Evolutionary conservation across 2,888 invertebrate species (phyloP).

Genomic region (Drosophila rubida): DNA sequence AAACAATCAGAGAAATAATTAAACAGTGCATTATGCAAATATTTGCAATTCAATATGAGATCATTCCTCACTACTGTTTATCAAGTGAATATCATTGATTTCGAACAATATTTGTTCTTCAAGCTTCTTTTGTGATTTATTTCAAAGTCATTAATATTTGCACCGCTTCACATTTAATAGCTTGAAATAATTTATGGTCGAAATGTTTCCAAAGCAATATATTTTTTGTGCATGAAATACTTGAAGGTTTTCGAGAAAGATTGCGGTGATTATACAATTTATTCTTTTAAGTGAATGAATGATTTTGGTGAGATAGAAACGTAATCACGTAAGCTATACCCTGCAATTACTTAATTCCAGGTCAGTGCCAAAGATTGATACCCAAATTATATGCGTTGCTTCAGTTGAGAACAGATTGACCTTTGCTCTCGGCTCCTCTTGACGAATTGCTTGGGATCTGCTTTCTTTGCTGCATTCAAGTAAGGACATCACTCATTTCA

Average conservation of each 20-base stretch:
- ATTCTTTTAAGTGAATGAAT: not conserved
- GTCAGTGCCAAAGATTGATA: not conserved
- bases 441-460: constrained; percentile 8
- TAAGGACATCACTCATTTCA: constrained; percentile 6
- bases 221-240: too few species aligned
- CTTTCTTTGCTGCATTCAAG: not conserved
- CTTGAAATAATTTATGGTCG: too few species aligned
- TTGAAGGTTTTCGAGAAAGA: too few species aligned
- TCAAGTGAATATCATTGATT: too few species aligned
- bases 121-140: too few species aligned
- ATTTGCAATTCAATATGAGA: too few species aligned
- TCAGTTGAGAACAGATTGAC: not conserved
- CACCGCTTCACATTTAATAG: too few species aligned
- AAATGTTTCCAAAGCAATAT: too few species aligned
- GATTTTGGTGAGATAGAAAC: not conserved
- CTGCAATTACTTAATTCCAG: constrained; percentile 1
- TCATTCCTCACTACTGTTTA: too few species aligned
- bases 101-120: too few species aligned
- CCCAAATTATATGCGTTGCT: not conserved
- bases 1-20: too few species aligned
- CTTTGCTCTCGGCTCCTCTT: not conserved
- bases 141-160: not conserved
- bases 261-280: not conserved
- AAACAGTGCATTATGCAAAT: too few species aligned
- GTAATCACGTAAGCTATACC: not conserved